phyloP scores from a whole-genome alignment of 2,797 vertebrate genomes.

The Sebastes steindachneri region DNA sequence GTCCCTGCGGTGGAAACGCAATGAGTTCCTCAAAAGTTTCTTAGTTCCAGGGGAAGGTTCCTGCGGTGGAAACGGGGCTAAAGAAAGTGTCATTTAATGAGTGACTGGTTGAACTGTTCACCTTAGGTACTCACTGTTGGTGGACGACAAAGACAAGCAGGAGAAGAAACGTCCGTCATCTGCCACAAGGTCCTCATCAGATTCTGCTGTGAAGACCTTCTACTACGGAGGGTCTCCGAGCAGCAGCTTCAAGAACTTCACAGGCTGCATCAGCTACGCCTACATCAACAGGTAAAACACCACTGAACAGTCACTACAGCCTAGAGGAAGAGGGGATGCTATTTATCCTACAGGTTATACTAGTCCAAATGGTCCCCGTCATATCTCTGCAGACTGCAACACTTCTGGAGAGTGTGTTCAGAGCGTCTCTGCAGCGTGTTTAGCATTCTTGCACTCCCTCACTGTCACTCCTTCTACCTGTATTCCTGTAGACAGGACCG shows the following conservation, averaged over 20 bases:
- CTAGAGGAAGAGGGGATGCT: background rate
- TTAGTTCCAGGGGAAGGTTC: too few relatives aligned
- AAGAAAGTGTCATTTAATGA: background rate
- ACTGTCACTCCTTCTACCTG: background rate
- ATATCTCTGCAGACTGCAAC: background rate
- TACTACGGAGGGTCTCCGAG: slow-evolving; percentile 92
- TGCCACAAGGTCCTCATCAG: slow-evolving; percentile 36
- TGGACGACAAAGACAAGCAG: slow-evolving; percentile 90
- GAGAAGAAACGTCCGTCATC: slow-evolving; percentile 77
- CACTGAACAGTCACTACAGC: background rate
- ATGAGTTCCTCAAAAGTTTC: too few relatives aligned
- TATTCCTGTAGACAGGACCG: slow-evolving; percentile 85
- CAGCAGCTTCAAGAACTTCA: slow-evolving; percentile 91
- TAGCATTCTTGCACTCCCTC: background rate
- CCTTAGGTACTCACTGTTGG: slow-evolving; percentile 88
- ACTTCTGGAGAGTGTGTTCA: slow-evolving; percentile 4
- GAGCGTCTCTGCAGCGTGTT: background rate
- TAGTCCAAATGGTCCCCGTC: background rate
- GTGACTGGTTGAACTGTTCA: slow-evolving; percentile 3
- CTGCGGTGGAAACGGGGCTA: too few relatives aligned
- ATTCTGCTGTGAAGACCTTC: slow-evolving; percentile 79
- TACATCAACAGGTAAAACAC: slow-evolving; percentile 92
- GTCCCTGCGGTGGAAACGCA: too few relatives aligned
- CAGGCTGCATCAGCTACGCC: slow-evolving; percentile 95
- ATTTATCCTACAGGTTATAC: background rate